These are phyloP conservation scores for Sphenodon punctatus DNA, from an alignment of 2,797 vertebrate species.

Conservation along the genomic window DNA sequence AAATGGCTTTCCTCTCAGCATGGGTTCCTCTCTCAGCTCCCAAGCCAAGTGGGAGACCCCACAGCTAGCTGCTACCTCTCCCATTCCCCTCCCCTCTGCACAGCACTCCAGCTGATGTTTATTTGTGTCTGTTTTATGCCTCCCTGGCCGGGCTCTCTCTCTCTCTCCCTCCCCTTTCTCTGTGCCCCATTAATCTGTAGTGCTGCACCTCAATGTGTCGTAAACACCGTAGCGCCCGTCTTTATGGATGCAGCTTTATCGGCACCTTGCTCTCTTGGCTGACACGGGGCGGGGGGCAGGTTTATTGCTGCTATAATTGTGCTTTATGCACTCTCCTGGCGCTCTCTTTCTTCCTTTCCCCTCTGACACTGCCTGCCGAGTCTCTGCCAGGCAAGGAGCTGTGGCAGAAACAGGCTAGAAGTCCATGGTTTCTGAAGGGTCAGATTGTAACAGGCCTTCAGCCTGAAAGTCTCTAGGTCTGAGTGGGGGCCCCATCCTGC, in stretches of 20 bases:
- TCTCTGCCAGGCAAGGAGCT: neutral
- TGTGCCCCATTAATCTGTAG: conserved; percentile 56
- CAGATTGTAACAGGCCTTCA: too few species aligned
- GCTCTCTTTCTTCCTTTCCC: neutral
- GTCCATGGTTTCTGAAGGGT: too few species aligned
- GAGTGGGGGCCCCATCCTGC: too few species aligned
- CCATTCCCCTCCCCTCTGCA: neutral
- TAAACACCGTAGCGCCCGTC: conserved; percentile 62
- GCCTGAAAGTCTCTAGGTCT: too few species aligned
- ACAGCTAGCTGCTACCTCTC: neutral
- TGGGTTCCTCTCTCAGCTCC: neutral
- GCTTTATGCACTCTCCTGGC: conserved; percentile 64
- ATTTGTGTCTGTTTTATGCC: neutral
- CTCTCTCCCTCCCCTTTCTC: conserved; percentile 3
- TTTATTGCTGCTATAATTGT: conserved; percentile 76
- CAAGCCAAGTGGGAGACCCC: neutral
- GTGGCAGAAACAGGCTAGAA: too few species aligned
- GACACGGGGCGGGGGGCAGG: conserved; percentile 70
- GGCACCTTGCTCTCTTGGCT: conserved; percentile 76
- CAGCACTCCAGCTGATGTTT: neutral
- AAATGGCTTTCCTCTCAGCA: neutral
- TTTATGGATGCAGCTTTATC: conserved; percentile 79
- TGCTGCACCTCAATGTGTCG: neutral
- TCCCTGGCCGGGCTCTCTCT: neutral
- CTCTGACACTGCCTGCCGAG: neutral